A percentile compares a stretch with the other conserved stretches of the same genome.
Evolutionary conservation across 1,140 invertebrate genomes (phyloP).

Genomic region (Agraylea sexmaculata): DNA sequence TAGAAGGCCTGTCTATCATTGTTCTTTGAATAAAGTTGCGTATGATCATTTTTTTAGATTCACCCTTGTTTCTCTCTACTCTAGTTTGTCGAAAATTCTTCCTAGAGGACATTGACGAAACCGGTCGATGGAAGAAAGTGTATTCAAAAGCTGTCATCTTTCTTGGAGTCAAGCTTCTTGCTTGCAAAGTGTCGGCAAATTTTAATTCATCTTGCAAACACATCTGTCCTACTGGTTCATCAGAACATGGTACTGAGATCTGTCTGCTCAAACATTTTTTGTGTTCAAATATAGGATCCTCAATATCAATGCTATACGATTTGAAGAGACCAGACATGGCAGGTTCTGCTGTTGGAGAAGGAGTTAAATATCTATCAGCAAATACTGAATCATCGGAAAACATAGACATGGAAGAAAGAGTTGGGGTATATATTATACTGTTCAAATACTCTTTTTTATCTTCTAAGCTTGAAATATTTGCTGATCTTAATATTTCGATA

Average conservation of each 20-base stretch:
- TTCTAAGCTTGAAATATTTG: conserved; percentile 16
- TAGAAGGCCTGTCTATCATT: conserved; percentile 22
- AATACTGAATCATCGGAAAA: conserved; percentile 13
- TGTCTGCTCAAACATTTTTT: conserved; percentile 7
- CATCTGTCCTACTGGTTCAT: conserved; percentile 8
- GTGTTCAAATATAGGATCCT: conserved; percentile 5
- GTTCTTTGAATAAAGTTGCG: conserved; percentile 19
- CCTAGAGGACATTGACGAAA: conserved; percentile 13
- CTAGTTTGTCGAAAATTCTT: neutral
- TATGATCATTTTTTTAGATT: conserved; percentile 15
- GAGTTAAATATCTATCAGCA: conserved; percentile 8
- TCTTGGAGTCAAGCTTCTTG: conserved; percentile 11
- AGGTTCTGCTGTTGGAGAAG: conserved; percentile 3
- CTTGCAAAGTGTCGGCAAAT: conserved; percentile 10
- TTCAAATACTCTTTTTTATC: conserved; percentile 19
- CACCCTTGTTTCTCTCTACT: conserved; percentile 1
- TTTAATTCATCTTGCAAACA: conserved; percentile 18
- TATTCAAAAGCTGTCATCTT: conserved; percentile 16
- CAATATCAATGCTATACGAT: conserved; percentile 15
- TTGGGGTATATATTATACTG: conserved; percentile 11
- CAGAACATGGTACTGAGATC: conserved; percentile 7
- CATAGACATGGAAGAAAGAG: conserved; percentile 16
- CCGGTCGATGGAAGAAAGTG: conserved; percentile 13
- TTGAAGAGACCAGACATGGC: neutral
- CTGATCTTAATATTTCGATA: conserved; percentile 12